Percentiles rank a stretch among this genome's conserved stretches.
These are phyloP conservation scores for Selenia dentaria DNA, from an alignment of 2,888 invertebrate species.

Conservation along the genomic window DNA sequence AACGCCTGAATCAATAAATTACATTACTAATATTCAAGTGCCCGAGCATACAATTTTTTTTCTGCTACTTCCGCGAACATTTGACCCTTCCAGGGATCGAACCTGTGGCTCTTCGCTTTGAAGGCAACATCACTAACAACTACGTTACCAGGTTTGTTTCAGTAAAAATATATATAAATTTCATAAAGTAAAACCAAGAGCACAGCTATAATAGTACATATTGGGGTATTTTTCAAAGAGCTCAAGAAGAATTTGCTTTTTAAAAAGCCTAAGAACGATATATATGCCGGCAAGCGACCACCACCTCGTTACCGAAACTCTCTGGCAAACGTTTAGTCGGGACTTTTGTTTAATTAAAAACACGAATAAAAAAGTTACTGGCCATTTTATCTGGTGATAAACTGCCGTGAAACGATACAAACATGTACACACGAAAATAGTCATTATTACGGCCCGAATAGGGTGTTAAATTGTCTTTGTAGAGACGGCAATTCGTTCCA, in stretches of 20 bases:
- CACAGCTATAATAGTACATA: too few species aligned
- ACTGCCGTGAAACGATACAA: slow-evolving; percentile 50
- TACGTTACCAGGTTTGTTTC: too few species aligned
- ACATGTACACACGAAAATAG: slow-evolving; percentile 40
- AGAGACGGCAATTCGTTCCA: slow-evolving; percentile 41
- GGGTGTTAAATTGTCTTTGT: slow-evolving; percentile 34
- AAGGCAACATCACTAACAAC: too few species aligned
- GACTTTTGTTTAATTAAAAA: slow-evolving; percentile 79
- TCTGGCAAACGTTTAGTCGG: slow-evolving; percentile 53
- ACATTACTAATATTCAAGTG: too few species aligned
- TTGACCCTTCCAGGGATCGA: too few species aligned
- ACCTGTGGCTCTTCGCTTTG: too few species aligned
- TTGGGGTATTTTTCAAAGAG: too few species aligned
- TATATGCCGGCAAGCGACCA: slow-evolving; percentile 25
- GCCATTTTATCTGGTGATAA: slow-evolving; percentile 78
- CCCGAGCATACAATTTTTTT: too few species aligned
- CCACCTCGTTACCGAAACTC: slow-evolving; percentile 65
- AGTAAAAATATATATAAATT: too few species aligned
- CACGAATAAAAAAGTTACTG: slow-evolving; percentile 76
- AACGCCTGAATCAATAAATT: too few species aligned
- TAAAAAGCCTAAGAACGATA: slow-evolving; percentile 24
- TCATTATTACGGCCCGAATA: slow-evolving; percentile 35
- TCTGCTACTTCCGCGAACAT: too few species aligned
- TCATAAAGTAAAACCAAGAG: too few species aligned
- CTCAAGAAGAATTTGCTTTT: slow-evolving; percentile 8